A percentile compares a stretch with the other conserved stretches of the same genome.
Evolutionary conservation across 2,888 invertebrate genomes (phyloP).

Genomic region (Epistrophe grossulariae): DNA sequence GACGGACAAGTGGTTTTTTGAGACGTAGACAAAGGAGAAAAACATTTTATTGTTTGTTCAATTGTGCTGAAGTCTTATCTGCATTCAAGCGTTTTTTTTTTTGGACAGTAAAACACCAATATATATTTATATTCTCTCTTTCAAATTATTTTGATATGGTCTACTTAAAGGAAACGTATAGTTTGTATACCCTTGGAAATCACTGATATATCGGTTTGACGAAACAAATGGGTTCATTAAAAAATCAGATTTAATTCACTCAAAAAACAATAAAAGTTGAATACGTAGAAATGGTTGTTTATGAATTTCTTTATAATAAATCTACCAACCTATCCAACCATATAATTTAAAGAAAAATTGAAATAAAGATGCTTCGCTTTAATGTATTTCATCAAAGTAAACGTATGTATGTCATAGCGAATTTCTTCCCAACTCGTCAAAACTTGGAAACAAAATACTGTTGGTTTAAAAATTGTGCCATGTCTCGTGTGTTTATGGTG

Average conservation of each 20-base stretch:
- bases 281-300: too few species aligned
- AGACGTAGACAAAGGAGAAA: neutral
- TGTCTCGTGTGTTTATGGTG: slow-evolving; percentile 9
- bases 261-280: too few species aligned
- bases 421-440: neutral
- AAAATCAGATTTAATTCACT: too few species aligned
- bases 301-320: too few species aligned
- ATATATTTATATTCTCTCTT: neutral
- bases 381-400: too few species aligned
- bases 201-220: too few species aligned
- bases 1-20: slow-evolving; percentile 1
- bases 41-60: neutral
- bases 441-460: neutral
- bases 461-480: neutral
- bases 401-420: neutral
- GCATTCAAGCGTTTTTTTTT: neutral
- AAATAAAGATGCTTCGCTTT: too few species aligned
- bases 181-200: too few species aligned
- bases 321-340: too few species aligned
- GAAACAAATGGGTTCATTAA: too few species aligned
- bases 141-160: neutral
- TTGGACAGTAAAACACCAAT: neutral
- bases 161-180: too few species aligned
- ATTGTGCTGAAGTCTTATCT: neutral
- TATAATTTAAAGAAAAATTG: too few species aligned